Evolutionary conservation across 2,113 vertebrate species (phyloP).

Genomic region (human): DNA sequence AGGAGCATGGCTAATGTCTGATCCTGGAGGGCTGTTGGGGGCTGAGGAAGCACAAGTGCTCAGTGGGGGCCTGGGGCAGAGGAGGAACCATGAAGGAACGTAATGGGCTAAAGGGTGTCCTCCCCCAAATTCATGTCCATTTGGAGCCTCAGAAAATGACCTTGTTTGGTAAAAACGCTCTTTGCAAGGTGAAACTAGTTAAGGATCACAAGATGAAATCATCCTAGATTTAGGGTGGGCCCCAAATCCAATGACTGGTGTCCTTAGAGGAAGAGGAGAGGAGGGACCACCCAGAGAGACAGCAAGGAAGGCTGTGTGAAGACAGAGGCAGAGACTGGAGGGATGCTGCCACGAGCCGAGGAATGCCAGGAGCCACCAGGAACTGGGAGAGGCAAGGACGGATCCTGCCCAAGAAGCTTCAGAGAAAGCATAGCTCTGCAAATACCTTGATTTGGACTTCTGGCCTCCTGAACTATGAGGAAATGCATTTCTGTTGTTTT

Average conservation of each 20-base stretch:
- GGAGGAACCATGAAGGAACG: not conserved
- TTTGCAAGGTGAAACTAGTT: not conserved
- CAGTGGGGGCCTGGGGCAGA: not conserved
- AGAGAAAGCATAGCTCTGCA: not conserved
- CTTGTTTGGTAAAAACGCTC: not conserved
- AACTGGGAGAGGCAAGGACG: not conserved
- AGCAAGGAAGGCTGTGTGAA: not conserved
- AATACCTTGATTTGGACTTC: not conserved
- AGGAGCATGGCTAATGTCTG: not conserved
- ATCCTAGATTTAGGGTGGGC: not conserved
- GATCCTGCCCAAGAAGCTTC: not conserved
- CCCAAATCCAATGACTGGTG: not conserved
- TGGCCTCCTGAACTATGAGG: not conserved
- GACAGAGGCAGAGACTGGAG: not conserved
- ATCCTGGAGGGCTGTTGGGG: not conserved
- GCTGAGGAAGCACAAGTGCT: not conserved
- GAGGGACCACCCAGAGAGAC: not conserved
- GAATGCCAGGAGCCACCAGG: not conserved
- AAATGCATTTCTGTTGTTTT: not conserved
- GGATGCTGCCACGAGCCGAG: not conserved
- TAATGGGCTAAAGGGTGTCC: not conserved
- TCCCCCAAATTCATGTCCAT: not conserved
- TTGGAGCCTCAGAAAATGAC: not conserved
- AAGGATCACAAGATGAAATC: not conserved
- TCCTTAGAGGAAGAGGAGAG: not conserved